Conservation (phyloP, 2,113 vertebrate genomes). For the Antechinus flavipes region DNA sequence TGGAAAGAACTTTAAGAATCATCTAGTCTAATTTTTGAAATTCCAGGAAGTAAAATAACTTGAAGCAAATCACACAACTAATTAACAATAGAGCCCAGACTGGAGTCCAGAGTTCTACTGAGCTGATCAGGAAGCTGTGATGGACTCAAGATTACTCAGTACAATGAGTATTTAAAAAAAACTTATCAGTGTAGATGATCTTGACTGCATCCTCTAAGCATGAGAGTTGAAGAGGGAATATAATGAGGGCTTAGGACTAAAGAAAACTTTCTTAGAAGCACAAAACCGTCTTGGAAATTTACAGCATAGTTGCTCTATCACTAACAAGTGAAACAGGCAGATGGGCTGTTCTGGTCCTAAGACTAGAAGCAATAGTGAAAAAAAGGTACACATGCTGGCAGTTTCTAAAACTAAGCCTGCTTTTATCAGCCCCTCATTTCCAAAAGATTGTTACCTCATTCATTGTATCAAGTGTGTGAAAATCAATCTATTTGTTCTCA, state of each 20-base stretch:
- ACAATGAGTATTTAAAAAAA: background rate
- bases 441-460: background rate
- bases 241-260: background rate
- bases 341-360: background rate
- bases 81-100: background rate
- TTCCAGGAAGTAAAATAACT: background rate
- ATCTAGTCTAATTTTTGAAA: background rate
- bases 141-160: constrained; percentile 4
- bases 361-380: background rate
- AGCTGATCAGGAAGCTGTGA: background rate
- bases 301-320: too few relatives aligned
- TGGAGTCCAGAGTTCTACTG: background rate
- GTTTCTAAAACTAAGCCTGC: background rate
- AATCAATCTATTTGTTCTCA: background rate
- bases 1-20: background rate
- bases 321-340: too few relatives aligned
- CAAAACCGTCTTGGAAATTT: background rate
- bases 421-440: background rate
- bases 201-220: constrained; percentile 26
- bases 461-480: background rate
- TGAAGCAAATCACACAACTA: background rate
- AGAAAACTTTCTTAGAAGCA: background rate
- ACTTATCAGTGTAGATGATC: background rate
- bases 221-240: background rate
- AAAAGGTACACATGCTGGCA: background rate